These are phyloP conservation scores for Drosophila tripunctata DNA, from an alignment of 2,888 invertebrate species.

Conservation along the genomic window DNA sequence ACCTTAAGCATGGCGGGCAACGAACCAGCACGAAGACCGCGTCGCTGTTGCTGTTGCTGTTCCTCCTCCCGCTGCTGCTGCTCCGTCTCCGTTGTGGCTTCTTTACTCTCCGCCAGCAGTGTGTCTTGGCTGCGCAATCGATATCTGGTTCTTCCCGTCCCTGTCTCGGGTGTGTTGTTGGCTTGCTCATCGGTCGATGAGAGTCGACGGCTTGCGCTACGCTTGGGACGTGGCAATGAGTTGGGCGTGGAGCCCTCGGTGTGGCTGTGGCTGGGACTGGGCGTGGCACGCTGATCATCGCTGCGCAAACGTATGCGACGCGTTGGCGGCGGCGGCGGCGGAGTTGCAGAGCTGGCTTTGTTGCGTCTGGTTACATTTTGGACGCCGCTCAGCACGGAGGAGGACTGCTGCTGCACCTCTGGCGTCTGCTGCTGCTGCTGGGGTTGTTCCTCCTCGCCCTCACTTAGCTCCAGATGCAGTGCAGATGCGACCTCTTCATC, in stretches of 20 bases:
- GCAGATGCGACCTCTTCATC: not conserved
- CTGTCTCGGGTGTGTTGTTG: not conserved
- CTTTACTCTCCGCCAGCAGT: too few species aligned
- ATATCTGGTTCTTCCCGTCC: not conserved
- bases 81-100: too few species aligned
- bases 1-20: constrained; percentile 23
- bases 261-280: not conserved
- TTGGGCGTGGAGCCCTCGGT: constrained; percentile 8
- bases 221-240: not conserved
- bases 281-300: constrained; percentile 5
- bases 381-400: not conserved
- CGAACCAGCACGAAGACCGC: constrained; percentile 34
- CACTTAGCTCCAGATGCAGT: not conserved
- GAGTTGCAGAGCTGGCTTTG: not conserved
- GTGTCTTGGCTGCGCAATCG: not conserved
- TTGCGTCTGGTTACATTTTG: not conserved
- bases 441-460: constrained; percentile 6
- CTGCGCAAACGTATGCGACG: constrained; percentile 20
- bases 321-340: not conserved
- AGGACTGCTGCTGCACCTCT: constrained; percentile 11
- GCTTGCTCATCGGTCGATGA: too few species aligned
- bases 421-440: constrained; percentile 8
- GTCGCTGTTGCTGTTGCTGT: too few species aligned
- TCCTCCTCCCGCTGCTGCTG: too few species aligned
- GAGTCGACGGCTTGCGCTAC: not conserved